Evolutionary conservation across 2,113 vertebrate species (phyloP).

Genomic region (Apus apus): DNA sequence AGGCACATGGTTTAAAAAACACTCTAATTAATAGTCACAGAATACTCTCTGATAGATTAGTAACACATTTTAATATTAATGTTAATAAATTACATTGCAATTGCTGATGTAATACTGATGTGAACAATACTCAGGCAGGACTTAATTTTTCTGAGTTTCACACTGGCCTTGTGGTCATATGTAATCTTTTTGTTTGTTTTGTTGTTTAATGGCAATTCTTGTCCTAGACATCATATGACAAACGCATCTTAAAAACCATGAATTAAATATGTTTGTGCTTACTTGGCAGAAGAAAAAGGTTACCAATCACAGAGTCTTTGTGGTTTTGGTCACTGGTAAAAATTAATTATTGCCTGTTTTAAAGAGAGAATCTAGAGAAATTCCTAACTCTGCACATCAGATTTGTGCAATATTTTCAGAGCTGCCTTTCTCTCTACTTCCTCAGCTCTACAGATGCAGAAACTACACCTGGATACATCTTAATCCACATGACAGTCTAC

Average conservation of each 20-base stretch:
- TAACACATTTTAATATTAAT: background rate
- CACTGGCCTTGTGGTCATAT: rapidly evolving
- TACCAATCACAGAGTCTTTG: background rate
- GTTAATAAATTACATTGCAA: background rate
- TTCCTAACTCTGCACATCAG: background rate
- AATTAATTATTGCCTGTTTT: background rate
- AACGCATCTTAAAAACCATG: background rate
- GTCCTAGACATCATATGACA: background rate
- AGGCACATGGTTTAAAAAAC: background rate
- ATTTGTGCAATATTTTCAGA: background rate
- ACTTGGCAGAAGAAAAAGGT: background rate
- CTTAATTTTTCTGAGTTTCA: background rate
- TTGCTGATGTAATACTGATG: background rate
- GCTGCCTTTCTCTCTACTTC: background rate
- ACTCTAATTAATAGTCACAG: background rate
- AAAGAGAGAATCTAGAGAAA: background rate
- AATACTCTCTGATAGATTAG: background rate
- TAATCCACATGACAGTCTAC: background rate
- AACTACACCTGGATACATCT: background rate
- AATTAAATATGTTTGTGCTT: background rate
- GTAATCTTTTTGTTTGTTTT: background rate
- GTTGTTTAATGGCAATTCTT: background rate
- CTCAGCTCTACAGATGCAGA: background rate
- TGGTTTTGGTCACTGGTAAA: background rate
- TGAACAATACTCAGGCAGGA: background rate